Evolutionary conservation across 2,113 vertebrate species (phyloP).

Genomic region (Pantherophis guttatus): DNA sequence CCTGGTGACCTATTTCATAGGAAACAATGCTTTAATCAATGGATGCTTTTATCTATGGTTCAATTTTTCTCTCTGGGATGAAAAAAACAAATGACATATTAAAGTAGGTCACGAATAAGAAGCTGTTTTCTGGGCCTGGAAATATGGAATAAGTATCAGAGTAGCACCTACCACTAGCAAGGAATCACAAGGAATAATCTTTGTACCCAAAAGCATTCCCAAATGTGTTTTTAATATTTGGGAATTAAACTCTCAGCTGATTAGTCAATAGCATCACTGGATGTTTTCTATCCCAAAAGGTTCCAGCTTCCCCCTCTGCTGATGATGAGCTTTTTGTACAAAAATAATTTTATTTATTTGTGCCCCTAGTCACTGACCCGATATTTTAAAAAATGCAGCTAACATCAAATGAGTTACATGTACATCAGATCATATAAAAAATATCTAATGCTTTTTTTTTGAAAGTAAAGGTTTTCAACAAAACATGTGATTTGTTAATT

Average conservation of each 20-base stretch:
- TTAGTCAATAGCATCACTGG: neutral
- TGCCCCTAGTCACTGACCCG: neutral
- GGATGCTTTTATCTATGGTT: neutral
- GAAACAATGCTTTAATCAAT: neutral
- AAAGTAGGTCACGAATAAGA: neutral
- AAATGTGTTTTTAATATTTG: neutral
- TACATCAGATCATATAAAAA: neutral
- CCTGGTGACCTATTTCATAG: neutral
- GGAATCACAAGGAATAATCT: neutral
- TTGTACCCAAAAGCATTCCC: neutral
- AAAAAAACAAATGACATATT: neutral
- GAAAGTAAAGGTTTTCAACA: neutral
- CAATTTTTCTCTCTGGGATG: neutral
- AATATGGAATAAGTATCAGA: neutral
- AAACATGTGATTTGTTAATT: neutral
- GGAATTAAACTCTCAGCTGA: neutral
- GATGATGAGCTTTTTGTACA: neutral
- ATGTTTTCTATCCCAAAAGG: neutral
- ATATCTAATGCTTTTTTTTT: neutral
- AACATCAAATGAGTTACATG: neutral
- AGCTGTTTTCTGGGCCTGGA: neutral
- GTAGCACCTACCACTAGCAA: neutral
- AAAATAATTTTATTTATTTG: neutral
- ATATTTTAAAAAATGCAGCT: neutral
- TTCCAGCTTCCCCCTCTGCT: neutral